Conservation (phyloP, 2,888 invertebrate species). For the Noctua janthe region DNA sequence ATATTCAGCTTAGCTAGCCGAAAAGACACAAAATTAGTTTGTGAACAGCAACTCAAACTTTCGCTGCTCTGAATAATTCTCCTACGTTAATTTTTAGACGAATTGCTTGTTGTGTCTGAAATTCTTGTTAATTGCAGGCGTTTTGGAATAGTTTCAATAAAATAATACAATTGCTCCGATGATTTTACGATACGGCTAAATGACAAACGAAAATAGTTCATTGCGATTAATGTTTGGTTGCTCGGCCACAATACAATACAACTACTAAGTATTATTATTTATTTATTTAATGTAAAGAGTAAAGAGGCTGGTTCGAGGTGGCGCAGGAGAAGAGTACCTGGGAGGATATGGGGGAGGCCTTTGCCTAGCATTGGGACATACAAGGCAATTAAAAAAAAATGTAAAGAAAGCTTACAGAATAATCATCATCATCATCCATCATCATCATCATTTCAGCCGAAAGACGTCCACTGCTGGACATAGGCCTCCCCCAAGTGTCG, state of each 20-base stretch:
- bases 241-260: neutral
- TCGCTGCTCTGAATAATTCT: slow-evolving; percentile 9
- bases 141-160: slow-evolving; percentile 49
- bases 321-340: no score
- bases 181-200: slow-evolving; percentile 10
- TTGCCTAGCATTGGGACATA: no score
- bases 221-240: slow-evolving; percentile 1
- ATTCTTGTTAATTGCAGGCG: slow-evolving; percentile 30
- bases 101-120: slow-evolving; percentile 18
- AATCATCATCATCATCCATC: no score
- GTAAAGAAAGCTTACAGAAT: no score
- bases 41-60: slow-evolving; percentile 1
- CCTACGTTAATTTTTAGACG: slow-evolving; percentile 3
- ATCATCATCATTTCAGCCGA: no score
- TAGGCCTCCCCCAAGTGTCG: no score
- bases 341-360: no score
- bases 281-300: no score
- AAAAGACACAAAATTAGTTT: slow-evolving; percentile 34
- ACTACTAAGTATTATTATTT: neutral
- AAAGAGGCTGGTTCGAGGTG: no score
- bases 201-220: slow-evolving; percentile 35
- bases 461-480: no score
- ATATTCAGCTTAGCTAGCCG: slow-evolving; percentile 22
- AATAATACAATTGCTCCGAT: slow-evolving; percentile 18
- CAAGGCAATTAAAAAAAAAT: no score